Base-by-base conservation (phyloP, 2,888 invertebrate genomes). In the Podotricha telesiphe region DNA sequence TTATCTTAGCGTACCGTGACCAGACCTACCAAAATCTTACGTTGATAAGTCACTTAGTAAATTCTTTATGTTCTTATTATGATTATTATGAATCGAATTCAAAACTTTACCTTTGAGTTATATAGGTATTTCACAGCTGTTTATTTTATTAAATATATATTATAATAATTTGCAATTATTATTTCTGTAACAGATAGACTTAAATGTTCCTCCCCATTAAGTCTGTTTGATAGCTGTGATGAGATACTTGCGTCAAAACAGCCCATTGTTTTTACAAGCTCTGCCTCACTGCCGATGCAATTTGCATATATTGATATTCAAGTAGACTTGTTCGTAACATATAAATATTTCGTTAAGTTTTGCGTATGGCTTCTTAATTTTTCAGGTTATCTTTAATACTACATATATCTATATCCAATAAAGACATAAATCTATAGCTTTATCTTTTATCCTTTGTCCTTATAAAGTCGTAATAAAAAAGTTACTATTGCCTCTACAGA, bases 211-310 rank as follows among this genome's bases (percentile, higher is more conserved):
- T 45, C 45, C 59, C 45, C 20, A 42, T 63, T 40, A 20, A 22
- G 47, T 20, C 63, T 53, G n/a, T 22, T 51, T 28, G 22, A 22
- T 51, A 22, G 40, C 10, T 15, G 51, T 47, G 47, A 28, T 67
- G 61, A 55, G 64, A 56, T 48, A 28, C 59, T 65, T 70, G 61
- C 64, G 48, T 68, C 65, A 71, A 55, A 47, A 45, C 13, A 53
- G 70, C 47, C 59, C 48, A 68, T 71, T 68, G 71, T 71, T 70
- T 53, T 59, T 58, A 51, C 40, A 61, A 37, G 65, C 62, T 68
- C 62, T 56, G 63, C 68, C 62, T 50, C 20, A 58, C 19, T 50
- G 65, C 15, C 51, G 47, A 59, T 61, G 59, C 47, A 28, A 70
- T 70, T 70, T 65, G 42, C 65, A 68, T 65, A 63, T 45, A 65